These are phyloP conservation scores for Eptesicus fuscus DNA, from an alignment of 2,113 vertebrate genomes.

Conservation along the genomic window DNA sequence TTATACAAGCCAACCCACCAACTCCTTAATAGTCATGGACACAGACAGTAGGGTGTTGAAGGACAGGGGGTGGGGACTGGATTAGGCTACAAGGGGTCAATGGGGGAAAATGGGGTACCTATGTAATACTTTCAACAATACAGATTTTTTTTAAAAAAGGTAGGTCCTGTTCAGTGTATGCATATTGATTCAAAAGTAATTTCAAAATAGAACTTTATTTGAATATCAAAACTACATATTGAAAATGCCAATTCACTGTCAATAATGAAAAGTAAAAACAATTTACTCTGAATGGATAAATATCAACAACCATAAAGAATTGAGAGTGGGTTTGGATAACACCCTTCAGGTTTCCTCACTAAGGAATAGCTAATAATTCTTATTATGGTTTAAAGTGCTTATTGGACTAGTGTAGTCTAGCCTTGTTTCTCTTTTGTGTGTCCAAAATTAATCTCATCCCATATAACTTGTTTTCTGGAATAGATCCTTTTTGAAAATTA, in stretches of 20 bases:
- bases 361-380: not conserved
- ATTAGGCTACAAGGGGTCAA: too few species aligned
- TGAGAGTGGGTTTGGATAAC: not conserved
- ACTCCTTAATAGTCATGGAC: not conserved
- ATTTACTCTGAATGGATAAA: slow-evolving; percentile 5
- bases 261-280: slow-evolving; percentile 24
- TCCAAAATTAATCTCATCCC: not conserved
- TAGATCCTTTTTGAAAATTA: not conserved
- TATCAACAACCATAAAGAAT: not conserved
- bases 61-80: too few species aligned
- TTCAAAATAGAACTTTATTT: not conserved
- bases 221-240: not conserved
- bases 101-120: too few species aligned
- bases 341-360: not conserved
- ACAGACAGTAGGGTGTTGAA: too few species aligned
- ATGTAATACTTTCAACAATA: too few species aligned
- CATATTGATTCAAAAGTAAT: slow-evolving; percentile 17
- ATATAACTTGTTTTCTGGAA: not conserved
- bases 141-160: too few species aligned
- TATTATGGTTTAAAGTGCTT: not conserved
- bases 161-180: not conserved
- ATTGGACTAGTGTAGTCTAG: not conserved
- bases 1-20: not conserved
- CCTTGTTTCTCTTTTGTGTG: not conserved
- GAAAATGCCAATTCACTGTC: not conserved